phyloP scores from a whole-genome alignment of 2,888 invertebrate genomes.

The Brenthis daphne region DNA sequence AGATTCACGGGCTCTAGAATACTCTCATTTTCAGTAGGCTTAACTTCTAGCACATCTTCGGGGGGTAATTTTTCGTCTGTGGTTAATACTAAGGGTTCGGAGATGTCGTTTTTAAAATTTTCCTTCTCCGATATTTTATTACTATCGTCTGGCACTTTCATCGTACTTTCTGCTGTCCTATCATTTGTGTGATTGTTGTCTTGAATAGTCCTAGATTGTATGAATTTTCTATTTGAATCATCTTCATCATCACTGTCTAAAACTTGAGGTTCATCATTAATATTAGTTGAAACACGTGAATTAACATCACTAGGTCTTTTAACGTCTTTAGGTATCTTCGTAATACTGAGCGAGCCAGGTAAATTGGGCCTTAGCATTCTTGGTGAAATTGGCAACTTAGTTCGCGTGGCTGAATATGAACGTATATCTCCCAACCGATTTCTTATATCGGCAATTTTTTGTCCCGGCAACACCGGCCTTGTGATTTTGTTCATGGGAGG shows the following conservation, averaged over 20 bases:
- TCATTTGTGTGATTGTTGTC: slow-evolving; percentile 9
- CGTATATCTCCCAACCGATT: slow-evolving; percentile 65
- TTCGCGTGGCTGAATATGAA: slow-evolving; percentile 60
- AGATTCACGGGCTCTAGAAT: slow-evolving; percentile 33
- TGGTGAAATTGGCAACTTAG: slow-evolving; percentile 57
- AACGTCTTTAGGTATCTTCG: slow-evolving; percentile 63
- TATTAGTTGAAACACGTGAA: slow-evolving; percentile 47
- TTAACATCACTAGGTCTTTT: slow-evolving; percentile 55
- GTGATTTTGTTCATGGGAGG: slow-evolving; percentile 64
- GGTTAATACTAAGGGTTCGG: slow-evolving; percentile 60
- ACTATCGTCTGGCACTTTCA: slow-evolving; percentile 26
- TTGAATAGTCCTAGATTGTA: slow-evolving; percentile 24
- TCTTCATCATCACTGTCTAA: slow-evolving; percentile 73
- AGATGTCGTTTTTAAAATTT: slow-evolving; percentile 16
- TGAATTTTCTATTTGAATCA: slow-evolving; percentile 33
- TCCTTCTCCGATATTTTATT: slow-evolving; percentile 29
- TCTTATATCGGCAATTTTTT: slow-evolving; percentile 70
- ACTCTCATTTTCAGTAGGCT: slow-evolving; percentile 49
- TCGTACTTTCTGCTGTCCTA: slow-evolving; percentile 3
- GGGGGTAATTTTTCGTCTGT: slow-evolving; percentile 73
- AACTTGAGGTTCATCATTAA: slow-evolving; percentile 71
- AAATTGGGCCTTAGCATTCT: slow-evolving; percentile 63
- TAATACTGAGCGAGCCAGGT: slow-evolving; percentile 74
- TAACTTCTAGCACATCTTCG: slow-evolving; percentile 67
- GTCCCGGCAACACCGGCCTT: slow-evolving; percentile 66